A percentile compares a stretch with the other conserved stretches of the same genome.
Evolutionary conservation across 1,140 invertebrate genomes (phyloP).

Genomic region (Drosophila arizonae): DNA sequence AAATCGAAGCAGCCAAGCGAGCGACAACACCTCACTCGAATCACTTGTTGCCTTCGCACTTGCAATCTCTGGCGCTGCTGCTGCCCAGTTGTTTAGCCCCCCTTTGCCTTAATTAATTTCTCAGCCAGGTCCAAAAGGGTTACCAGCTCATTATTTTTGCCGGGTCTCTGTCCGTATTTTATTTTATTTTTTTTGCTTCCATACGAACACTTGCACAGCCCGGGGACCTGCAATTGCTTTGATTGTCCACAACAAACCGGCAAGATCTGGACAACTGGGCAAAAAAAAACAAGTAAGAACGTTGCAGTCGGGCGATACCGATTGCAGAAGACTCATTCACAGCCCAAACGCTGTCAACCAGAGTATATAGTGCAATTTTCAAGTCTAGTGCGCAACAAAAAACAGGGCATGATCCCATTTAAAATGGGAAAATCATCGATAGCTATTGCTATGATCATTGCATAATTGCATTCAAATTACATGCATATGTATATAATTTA

Average conservation of each 20-base stretch:
- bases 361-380: too few species aligned
- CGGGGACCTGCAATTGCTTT: conserved; percentile 70
- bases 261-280: conserved; percentile 40
- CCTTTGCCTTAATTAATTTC: conserved; percentile 78
- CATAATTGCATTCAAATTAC: too few species aligned
- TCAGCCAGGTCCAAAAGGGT: conserved; percentile 60
- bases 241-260: conserved; percentile 71
- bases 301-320: too few species aligned
- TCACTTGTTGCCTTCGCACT: conserved; percentile 42
- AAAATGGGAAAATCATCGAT: too few species aligned
- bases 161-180: conserved; percentile 23
- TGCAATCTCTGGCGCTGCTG: conserved; percentile 13
- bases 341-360: too few species aligned
- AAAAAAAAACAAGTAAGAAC: conserved; percentile 26
- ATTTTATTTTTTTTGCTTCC: conserved; percentile 15
- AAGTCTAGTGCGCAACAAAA: too few species aligned
- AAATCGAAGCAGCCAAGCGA: conserved; percentile 63
- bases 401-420: too few species aligned
- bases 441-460: too few species aligned
- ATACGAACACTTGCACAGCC: conserved; percentile 62
- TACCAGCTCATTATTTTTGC: conserved; percentile 76
- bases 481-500: too few species aligned
- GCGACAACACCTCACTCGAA: conserved; percentile 58
- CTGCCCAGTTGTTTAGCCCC: conserved; percentile 18
- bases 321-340: too few species aligned